phyloP scores from a whole-genome alignment of 2,888 invertebrate genomes.

The Eupithecia abbreviata region DNA sequence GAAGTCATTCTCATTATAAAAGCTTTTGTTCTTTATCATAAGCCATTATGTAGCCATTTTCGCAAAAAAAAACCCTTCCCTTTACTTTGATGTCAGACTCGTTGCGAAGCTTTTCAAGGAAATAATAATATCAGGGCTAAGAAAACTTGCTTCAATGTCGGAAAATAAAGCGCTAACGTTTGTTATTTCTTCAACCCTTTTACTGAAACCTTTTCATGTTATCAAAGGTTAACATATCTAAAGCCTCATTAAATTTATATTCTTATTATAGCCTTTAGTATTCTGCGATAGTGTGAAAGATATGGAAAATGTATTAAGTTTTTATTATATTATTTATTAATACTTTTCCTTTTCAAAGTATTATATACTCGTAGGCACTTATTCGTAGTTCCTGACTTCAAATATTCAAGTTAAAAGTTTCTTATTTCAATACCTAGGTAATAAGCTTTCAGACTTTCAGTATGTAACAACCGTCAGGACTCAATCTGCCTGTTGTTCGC shows the following conservation, averaged over 20 bases:
- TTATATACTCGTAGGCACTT: neutral
- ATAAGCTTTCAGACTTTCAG: neutral
- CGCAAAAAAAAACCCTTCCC: constrained; percentile 52
- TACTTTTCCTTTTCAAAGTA: too few species aligned
- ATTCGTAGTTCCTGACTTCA: neutral
- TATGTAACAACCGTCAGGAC: too few species aligned
- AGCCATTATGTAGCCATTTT: constrained; percentile 31
- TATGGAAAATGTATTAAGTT: neutral
- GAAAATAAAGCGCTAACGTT: constrained; percentile 55
- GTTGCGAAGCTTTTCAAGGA: constrained; percentile 49
- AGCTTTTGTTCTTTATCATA: constrained; percentile 16
- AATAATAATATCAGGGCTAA: constrained; percentile 48
- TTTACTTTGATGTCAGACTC: constrained; percentile 58
- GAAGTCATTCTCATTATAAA: neutral
- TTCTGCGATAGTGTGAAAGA: neutral
- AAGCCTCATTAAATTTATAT: constrained; percentile 17
- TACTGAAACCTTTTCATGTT: constrained; percentile 51
- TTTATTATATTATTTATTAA: too few species aligned
- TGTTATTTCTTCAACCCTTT: constrained; percentile 57
- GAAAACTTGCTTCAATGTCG: constrained; percentile 52
- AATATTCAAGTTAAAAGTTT: neutral
- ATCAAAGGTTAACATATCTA: constrained; percentile 40
- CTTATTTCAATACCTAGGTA: neutral
- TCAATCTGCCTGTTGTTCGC: too few species aligned
- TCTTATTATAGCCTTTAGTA: neutral